These are phyloP conservation scores for Ganaspis brasiliensis DNA, from an alignment of 2,888 invertebrate species.

Conservation along the genomic window DNA sequence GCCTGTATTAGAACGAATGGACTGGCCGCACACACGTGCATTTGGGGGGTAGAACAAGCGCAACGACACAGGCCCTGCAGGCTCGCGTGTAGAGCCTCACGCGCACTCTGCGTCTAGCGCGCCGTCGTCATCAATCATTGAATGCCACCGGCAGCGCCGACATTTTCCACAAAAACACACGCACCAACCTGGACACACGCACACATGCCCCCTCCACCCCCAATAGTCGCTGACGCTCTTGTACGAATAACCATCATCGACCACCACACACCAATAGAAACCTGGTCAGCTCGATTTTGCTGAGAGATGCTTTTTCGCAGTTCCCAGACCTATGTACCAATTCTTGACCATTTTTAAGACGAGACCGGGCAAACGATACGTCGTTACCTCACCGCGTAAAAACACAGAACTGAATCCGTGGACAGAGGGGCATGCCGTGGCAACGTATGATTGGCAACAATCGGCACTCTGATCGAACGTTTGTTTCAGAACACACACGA, in stretches of 20 bases:
- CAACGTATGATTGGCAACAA: constrained; percentile 80
- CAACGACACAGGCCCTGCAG: not conserved
- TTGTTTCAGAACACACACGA: constrained; percentile 77
- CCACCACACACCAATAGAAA: constrained; percentile 1
- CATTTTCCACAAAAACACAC: constrained; percentile 76
- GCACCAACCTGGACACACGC: constrained; percentile 64
- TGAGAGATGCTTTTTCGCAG: not conserved
- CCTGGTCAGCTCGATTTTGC: constrained; percentile 6
- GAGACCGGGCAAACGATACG: constrained; percentile 9
- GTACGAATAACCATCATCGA: constrained; percentile 28
- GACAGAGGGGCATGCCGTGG: constrained; percentile 73
- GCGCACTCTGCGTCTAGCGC: constrained; percentile 54
- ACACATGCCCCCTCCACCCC: too few species aligned
- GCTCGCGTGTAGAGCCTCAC: constrained; percentile 45
- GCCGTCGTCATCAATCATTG: constrained; percentile 79
- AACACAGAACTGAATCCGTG: constrained; percentile 78
- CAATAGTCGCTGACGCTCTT: constrained; percentile 58
- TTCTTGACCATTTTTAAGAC: not conserved
- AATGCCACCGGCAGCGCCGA: constrained; percentile 77
- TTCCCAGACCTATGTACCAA: not conserved
- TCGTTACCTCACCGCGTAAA: constrained; percentile 73
- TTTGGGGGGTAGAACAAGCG: constrained; percentile 33
- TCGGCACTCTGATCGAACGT: constrained; percentile 80
- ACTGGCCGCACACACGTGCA: constrained; percentile 47
- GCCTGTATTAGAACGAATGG: constrained; percentile 60